phyloP scores from a whole-genome alignment of 2,888 invertebrate genomes.

The Amaurobius ferox region DNA sequence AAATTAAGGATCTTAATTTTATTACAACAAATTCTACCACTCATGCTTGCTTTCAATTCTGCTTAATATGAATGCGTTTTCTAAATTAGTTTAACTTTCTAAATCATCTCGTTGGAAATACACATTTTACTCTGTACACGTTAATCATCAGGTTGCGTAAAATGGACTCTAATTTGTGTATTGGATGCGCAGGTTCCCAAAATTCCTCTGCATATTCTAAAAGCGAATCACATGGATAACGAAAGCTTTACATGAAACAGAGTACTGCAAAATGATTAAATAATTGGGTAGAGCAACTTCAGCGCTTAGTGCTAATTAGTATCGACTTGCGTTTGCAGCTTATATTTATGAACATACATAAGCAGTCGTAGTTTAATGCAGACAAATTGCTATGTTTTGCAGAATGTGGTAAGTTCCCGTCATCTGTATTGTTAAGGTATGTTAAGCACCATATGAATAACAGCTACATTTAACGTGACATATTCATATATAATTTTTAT shows the following conservation, averaged over 20 bases:
- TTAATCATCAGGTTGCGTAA: background rate
- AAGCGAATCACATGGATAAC: background rate
- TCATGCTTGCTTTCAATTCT: too few species aligned
- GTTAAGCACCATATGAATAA: too few species aligned
- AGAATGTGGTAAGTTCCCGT: too few species aligned
- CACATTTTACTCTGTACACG: background rate
- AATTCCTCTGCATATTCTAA: background rate
- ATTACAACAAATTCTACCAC: too few species aligned
- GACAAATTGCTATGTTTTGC: too few species aligned
- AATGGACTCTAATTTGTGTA: background rate
- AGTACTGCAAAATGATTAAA: background rate
- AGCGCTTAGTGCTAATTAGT: conserved; percentile 1
- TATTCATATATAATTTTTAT: too few species aligned
- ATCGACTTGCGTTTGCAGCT: background rate
- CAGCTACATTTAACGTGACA: too few species aligned
- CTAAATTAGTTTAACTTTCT: conserved; percentile 14
- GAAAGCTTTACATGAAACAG: conserved; percentile 13
- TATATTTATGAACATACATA: too few species aligned
- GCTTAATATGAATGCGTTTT: too few species aligned
- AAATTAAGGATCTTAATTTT: too few species aligned
- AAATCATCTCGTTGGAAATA: background rate
- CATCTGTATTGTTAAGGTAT: too few species aligned
- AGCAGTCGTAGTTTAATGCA: too few species aligned
- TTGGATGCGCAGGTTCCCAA: background rate
- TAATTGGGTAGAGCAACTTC: background rate